A percentile compares a stretch with the other conserved stretches of the same genome.
These are phyloP conservation scores for Poecile montanus DNA, from an alignment of 2,797 vertebrate genomes.

Conservation along the genomic window DNA sequence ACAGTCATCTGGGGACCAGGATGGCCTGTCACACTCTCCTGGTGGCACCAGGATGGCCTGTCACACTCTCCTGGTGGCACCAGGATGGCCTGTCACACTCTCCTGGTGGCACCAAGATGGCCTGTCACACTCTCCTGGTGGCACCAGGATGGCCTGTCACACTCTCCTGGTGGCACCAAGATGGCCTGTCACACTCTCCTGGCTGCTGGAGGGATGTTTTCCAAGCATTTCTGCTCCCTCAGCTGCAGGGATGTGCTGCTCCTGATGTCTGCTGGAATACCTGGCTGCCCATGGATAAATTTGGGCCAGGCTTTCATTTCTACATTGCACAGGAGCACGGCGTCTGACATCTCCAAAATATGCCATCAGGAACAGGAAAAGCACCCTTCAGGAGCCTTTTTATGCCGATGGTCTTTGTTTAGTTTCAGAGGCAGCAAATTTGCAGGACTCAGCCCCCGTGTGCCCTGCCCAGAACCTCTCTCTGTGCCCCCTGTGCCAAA, in stretches of 20 bases:
- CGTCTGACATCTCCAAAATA: not conserved
- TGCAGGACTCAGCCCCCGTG: accelerated
- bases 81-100: not conserved
- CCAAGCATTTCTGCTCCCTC: not conserved
- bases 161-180: not conserved
- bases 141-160: not conserved
- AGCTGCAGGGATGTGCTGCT: not conserved
- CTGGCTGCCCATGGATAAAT: not conserved
- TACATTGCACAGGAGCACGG: not conserved
- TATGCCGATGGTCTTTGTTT: not conserved
- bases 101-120: not conserved
- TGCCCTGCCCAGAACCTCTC: not conserved
- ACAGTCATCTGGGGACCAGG: not conserved
- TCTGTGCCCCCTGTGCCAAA: not conserved
- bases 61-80: not conserved
- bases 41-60: not conserved
- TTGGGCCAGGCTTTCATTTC: not conserved
- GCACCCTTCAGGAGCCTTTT: not conserved
- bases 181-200: not conserved
- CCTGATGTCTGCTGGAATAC: not conserved
- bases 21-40: not conserved
- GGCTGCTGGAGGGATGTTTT: not conserved
- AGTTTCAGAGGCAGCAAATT: not conserved
- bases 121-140: not conserved
- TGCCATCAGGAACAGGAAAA: not conserved